Conservation (phyloP, 2,113 vertebrate genomes). For the Festucalex cinctus region DNA sequence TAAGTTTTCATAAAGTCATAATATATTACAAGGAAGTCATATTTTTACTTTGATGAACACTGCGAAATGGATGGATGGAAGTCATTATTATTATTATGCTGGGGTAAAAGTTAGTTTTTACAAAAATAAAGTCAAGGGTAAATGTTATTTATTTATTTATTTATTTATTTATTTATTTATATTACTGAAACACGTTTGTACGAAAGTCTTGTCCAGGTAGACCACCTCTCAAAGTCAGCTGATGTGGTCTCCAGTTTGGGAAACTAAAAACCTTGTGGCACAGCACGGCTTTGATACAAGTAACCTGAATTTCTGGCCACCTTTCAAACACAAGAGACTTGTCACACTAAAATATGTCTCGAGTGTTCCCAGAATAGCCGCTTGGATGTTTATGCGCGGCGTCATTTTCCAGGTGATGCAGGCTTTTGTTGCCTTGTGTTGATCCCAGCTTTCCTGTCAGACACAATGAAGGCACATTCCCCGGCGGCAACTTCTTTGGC, state of each 20-base stretch:
- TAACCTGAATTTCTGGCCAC: neutral
- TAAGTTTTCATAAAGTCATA: too few relatives aligned
- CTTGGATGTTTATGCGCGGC: neutral
- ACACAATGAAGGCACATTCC: constrained; percentile 8
- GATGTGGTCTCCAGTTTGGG: neutral
- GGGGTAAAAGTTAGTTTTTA: too few relatives aligned
- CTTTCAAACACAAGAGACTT: neutral
- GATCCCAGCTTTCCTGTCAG: constrained; percentile 4
- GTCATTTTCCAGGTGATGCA: constrained; percentile 6
- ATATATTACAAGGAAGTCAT: too few relatives aligned
- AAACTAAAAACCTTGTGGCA: neutral
- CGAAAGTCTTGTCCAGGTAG: too few relatives aligned
- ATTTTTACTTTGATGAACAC: too few relatives aligned
- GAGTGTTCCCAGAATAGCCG: neutral
- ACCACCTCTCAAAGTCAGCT: too few relatives aligned
- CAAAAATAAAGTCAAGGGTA: too few relatives aligned
- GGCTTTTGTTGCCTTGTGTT: constrained; percentile 1
- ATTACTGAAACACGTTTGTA: too few relatives aligned
- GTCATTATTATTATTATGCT: too few relatives aligned
- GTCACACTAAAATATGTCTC: neutral
- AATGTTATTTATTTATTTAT: too few relatives aligned
- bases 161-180: too few relatives aligned
- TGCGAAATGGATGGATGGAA: too few relatives aligned
- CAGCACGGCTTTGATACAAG: neutral
- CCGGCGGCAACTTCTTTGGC: neutral